These are phyloP conservation scores for Gnathonemus echidnorhynchus DNA, from an alignment of 2,113 vertebrate species.

Conservation along the genomic window DNA sequence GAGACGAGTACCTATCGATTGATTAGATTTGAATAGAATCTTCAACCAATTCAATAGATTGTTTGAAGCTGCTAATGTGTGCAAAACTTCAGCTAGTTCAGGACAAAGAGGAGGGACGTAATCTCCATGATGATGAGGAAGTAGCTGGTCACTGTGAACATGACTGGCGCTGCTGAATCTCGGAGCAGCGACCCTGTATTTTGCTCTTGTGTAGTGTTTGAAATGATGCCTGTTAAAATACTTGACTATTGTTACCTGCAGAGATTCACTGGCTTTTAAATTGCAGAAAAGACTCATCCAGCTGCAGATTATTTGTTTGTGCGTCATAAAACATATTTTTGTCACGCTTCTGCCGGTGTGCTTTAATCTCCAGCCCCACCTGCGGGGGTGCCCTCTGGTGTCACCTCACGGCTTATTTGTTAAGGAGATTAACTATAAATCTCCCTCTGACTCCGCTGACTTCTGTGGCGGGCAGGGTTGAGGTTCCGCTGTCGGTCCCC, in stretches of 20 bases:
- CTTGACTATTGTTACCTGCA: background rate
- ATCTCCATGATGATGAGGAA: background rate
- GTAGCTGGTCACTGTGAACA: background rate
- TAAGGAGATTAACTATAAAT: conserved; percentile 60
- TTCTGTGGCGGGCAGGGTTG: conserved; percentile 18
- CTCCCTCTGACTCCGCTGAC: conserved; percentile 51
- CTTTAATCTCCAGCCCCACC: conserved; percentile 28
- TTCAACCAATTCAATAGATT: background rate
- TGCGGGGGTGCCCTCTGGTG: conserved; percentile 37
- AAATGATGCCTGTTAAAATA: background rate
- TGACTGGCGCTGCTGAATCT: background rate
- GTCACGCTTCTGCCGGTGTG: conserved; percentile 20
- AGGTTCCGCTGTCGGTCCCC: conserved; percentile 38
- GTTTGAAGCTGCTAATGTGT: background rate
- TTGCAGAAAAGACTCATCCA: background rate
- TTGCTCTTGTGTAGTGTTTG: background rate
- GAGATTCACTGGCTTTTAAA: background rate
- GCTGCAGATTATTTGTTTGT: background rate
- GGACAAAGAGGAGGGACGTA: background rate
- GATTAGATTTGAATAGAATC: background rate
- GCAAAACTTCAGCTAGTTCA: background rate
- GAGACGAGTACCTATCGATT: background rate
- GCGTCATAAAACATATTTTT: background rate
- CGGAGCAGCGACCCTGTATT: background rate
- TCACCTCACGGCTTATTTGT: conserved; percentile 33